Evolutionary conservation across 2,113 vertebrate genomes (phyloP).

Genomic region (Epinephelus fuscoguttatus): DNA sequence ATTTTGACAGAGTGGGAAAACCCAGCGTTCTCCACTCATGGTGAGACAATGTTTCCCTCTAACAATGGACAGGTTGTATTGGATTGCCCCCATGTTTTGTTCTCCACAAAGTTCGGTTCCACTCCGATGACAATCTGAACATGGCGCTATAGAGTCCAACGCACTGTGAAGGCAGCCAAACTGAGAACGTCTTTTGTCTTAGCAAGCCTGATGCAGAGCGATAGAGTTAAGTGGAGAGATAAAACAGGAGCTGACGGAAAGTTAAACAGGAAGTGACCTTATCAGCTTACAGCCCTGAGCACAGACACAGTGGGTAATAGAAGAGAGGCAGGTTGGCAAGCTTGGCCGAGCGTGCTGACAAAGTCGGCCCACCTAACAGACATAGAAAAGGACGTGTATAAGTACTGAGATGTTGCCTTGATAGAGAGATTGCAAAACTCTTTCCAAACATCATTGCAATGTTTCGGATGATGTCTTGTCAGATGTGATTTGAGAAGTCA

Average conservation of each 20-base stretch:
- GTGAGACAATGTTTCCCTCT: slow-evolving; percentile 49
- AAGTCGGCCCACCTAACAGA: slow-evolving; percentile 24
- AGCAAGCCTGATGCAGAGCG: slow-evolving; percentile 60
- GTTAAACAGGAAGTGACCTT: slow-evolving; percentile 82
- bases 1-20: slow-evolving; percentile 46
- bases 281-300: slow-evolving; percentile 66
- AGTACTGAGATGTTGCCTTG: slow-evolving; percentile 46
- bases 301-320: slow-evolving; percentile 33
- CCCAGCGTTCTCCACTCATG: slow-evolving; percentile 38
- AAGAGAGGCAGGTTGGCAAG: slow-evolving; percentile 52
- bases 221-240: slow-evolving; percentile 79
- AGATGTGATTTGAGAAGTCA: slow-evolving; percentile 39
- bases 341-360: slow-evolving; percentile 23
- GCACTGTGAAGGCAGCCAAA: slow-evolving; percentile 39
- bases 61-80: slow-evolving; percentile 70
- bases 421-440: slow-evolving; percentile 21
- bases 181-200: slow-evolving; percentile 76
- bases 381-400: slow-evolving; percentile 12
- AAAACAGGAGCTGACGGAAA: slow-evolving; percentile 73
- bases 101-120: slow-evolving; percentile 64
- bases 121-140: slow-evolving; percentile 76
- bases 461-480: slow-evolving; percentile 3
- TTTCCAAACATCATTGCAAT: neutral
- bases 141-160: slow-evolving; percentile 40
- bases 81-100: slow-evolving; percentile 66